Evolutionary conservation across 2,888 invertebrate species (phyloP), one percentile per base, ranked within the genome.

Genomic region (Eueremaeus valkanovi): DNA sequence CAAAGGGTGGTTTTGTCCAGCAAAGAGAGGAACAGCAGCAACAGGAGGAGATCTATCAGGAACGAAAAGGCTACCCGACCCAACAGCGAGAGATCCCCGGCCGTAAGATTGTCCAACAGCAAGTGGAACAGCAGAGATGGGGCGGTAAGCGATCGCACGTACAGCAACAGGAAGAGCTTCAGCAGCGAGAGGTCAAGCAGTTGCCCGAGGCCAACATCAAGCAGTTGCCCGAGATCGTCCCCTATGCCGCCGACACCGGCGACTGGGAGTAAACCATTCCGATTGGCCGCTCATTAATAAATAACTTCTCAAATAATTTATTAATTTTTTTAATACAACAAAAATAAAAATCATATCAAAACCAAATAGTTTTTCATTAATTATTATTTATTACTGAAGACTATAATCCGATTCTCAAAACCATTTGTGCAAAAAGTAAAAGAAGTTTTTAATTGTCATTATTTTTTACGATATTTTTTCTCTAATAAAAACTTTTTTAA

Each of bases 81-180:
- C 61, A 55, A 24, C 21, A n/a, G n/a, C n/a, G n/a, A n/a, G n/a
- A n/a, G n/a, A n/a, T n/a, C n/a, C n/a, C n/a, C n/a, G n/a, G n/a
- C n/a, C n/a, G n/a, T n/a, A n/a, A n/a, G n/a, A n/a, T n/a, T n/a
- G n/a, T n/a, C n/a, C n/a, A n/a, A n/a, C n/a, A n/a, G n/a, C n/a
- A n/a, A n/a, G n/a, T n/a, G n/a, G n/a, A n/a, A n/a, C n/a, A n/a
- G n/a, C n/a, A 24, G 6, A 8, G 27, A 8, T 55, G 55, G 55
- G 55, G 21, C 3, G 55, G 3, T 1, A 55, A 55, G 24, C 3
- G 13, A 21, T 24, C 55, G 21, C 55, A 55, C 21, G 55, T 55
- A n/a, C 55, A 55, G 11, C 61, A 61, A 61, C 61, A 61, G 16
- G 9, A 61, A n/a, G 31, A 61, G 27, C n/a, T n/a, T n/a, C n/a